Base-by-base conservation (phyloP, 2,113 vertebrate genomes). In the Vireo altiloquus region DNA sequence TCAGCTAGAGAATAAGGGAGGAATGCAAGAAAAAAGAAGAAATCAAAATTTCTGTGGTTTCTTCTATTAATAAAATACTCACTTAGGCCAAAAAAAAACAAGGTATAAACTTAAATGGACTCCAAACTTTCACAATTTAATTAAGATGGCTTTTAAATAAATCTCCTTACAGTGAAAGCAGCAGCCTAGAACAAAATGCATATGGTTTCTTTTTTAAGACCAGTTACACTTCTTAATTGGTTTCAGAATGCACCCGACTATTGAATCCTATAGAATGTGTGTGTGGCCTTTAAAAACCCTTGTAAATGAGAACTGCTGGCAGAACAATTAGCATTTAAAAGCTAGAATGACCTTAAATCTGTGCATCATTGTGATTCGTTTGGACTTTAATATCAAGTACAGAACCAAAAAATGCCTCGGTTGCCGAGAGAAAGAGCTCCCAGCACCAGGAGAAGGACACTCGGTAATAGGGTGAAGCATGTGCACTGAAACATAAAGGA, bases 321-420 rank as follows among this genome's bases (percentile, higher is more conserved):
- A 98, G 98, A 98, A 98, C 97, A 98, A 98, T 99, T 98, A 98
- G 98, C 98, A 98, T 99, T 98, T 98, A 98, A 97, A 98, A 98
- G 97, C 98, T 95, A 97, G 95, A 96, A 96, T 98, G 98, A 98
- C 98, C 98, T 99, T 99, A 98, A 97, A 97, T 98, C 97, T 97
- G 97, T 97, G 96, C 96, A 98, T 98, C 97, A 97, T 94, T 97
- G 97, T 98, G 98, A 98, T 98, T 98, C 95, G 89, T 97, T 81
- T 96, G 93, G 97, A 98, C 98, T 98, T 97, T 97, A 97, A 95
- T 96, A 96, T 96, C 96, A 97, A 94, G 94, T 80, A 68, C 84
- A 94, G 94, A 94, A 95, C 59, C 42, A 72, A 83, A 96, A 92
- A 81, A 79, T 95, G 90, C 94, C 85, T 97, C 79, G 70, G 71